phyloP scores from a whole-genome alignment of 2,888 invertebrate species.

The Hololepta plana region DNA sequence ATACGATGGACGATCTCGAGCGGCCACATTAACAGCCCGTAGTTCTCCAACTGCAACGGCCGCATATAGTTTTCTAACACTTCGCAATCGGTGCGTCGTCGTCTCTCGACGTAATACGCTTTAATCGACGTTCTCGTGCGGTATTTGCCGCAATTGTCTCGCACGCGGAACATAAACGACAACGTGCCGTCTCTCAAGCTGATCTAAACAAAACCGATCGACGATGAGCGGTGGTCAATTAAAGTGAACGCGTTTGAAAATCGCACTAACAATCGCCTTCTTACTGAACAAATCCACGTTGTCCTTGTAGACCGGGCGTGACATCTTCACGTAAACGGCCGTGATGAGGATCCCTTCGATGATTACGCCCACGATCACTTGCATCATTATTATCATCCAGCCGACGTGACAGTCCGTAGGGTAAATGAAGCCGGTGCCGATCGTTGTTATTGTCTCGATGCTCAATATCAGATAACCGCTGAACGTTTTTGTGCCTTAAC shows the following conservation, averaged over 20 bases:
- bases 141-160: conserved; percentile 45
- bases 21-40: conserved; percentile 62
- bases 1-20: conserved; percentile 72
- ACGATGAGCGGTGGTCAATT: too few relatives aligned
- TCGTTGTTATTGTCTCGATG: conserved; percentile 21
- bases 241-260: neutral
- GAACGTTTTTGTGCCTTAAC: conserved; percentile 16
- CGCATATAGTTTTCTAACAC: conserved; percentile 53
- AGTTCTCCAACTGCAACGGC: conserved; percentile 44
- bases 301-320: conserved; percentile 31
- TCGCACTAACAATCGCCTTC: conserved; percentile 38
- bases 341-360: conserved; percentile 26
- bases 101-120: conserved; percentile 41
- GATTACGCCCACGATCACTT: conserved; percentile 16
- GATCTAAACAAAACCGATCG: conserved; percentile 14
- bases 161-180: conserved; percentile 62
- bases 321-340: conserved; percentile 48
- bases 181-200: conserved; percentile 35
- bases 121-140: conserved; percentile 43
- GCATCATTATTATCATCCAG: conserved; percentile 16
- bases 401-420: conserved; percentile 17
- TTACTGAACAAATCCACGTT: conserved; percentile 45
- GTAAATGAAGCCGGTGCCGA: conserved; percentile 19
- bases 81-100: conserved; percentile 39
- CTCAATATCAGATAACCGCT: conserved; percentile 19